Conservation (phyloP, 2,797 vertebrate species). For the Tangara arthus region DNA sequence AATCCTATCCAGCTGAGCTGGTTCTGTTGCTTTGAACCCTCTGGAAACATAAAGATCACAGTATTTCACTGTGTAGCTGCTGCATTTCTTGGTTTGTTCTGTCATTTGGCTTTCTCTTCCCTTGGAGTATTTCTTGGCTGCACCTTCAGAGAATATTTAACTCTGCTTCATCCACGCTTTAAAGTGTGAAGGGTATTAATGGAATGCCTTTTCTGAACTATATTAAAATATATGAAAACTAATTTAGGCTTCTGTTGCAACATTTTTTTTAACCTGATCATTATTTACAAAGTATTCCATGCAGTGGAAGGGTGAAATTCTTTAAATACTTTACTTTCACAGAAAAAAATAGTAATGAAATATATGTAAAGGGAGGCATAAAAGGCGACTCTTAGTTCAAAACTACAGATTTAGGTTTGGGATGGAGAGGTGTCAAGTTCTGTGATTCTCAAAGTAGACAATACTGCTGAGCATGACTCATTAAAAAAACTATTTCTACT, state of each 20-base stretch:
- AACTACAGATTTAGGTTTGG: not conserved
- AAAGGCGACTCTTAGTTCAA: not conserved
- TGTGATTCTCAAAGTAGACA: not conserved
- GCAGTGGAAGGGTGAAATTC: not conserved
- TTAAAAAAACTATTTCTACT: not conserved
- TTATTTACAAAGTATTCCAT: not conserved
- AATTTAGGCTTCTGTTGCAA: not conserved
- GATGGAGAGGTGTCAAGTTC: not conserved
- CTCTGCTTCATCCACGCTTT: not conserved
- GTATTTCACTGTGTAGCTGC: not conserved
- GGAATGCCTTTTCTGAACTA: not conserved
- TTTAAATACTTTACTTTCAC: not conserved
- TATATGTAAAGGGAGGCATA: not conserved
- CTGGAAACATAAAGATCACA: not conserved
- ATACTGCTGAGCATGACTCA: not conserved
- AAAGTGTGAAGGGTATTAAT: conserved; percentile 12
- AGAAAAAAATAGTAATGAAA: not conserved
- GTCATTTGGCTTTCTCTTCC: not conserved
- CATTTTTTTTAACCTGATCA: not conserved
- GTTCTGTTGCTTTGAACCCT: not conserved
- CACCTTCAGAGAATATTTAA: not conserved
- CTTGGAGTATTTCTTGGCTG: not conserved
- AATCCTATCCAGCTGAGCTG: not conserved
- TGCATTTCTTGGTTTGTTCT: not conserved
- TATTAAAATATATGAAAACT: not conserved